Conservation (phyloP, 2,113 vertebrate genomes). For the Prochilodus magdalenae region DNA sequence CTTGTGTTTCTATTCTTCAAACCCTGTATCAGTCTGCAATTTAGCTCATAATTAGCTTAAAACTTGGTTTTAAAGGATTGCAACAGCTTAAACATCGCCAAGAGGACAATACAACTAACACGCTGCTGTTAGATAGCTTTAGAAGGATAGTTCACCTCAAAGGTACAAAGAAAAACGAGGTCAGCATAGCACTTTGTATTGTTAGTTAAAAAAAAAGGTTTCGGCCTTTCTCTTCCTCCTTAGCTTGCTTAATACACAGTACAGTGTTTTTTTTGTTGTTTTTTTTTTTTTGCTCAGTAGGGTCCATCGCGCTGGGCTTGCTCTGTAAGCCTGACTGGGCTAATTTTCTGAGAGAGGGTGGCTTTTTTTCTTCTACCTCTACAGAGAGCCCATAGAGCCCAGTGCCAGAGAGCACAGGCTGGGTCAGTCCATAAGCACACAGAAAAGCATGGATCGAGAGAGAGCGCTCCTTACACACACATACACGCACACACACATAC, state of each 20-base stretch:
- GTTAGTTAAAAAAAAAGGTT: background rate
- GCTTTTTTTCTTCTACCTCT: background rate
- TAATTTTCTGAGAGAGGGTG: slow-evolving; percentile 48
- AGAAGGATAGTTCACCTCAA: background rate
- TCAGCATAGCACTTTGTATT: background rate
- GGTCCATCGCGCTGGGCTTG: slow-evolving; percentile 43
- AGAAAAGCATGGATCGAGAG: slow-evolving; percentile 26
- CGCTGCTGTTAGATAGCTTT: background rate
- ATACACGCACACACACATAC: background rate
- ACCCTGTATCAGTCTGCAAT: background rate
- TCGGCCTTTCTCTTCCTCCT: slow-evolving; percentile 49
- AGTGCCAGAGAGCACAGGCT: slow-evolving; percentile 11
- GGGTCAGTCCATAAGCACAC: slow-evolving; percentile 15
- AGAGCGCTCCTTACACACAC: background rate
- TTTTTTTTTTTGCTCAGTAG: slow-evolving; percentile 29
- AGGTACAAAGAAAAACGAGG: slow-evolving; percentile 2
- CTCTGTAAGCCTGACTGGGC: slow-evolving; percentile 59
- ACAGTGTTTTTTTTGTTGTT: slow-evolving; percentile 14
- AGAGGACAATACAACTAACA: background rate
- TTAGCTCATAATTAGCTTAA: slow-evolving; percentile 1
- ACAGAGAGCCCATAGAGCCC: background rate
- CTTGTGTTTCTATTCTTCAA: background rate
- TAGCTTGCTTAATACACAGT: slow-evolving; percentile 52
- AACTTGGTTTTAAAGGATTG: background rate
- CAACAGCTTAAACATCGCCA: background rate